Conservation (phyloP, 2,113 vertebrate genomes). For the Globicephala melas region DNA sequence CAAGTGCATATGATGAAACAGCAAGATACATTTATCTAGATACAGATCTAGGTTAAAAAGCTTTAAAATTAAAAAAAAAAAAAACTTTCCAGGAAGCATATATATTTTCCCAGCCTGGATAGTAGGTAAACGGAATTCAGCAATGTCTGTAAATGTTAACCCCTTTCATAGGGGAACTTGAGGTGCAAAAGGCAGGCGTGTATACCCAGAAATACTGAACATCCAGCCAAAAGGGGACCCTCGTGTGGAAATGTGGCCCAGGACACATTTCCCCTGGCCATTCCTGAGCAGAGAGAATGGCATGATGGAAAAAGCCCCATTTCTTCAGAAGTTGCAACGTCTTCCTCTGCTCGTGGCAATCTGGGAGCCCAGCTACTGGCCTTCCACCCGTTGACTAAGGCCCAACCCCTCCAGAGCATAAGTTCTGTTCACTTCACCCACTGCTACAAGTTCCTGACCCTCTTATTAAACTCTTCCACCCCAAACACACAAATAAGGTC, state of each 20-base stretch:
- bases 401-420: not conserved
- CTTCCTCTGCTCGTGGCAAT: not conserved
- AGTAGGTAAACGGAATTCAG: not conserved
- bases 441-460: not conserved
- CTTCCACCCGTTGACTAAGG: not conserved
- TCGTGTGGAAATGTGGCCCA: not conserved
- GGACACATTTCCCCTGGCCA: not conserved
- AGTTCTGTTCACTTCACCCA: not conserved
- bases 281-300: not conserved
- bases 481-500: not conserved
- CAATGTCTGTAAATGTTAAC: not conserved
- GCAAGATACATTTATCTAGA: not conserved
- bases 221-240: not conserved
- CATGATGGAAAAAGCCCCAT: accelerated
- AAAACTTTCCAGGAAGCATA: not conserved
- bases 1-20: not conserved
- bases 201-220: not conserved
- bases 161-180: not conserved
- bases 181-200: not conserved
- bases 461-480: not conserved
- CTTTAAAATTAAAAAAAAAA: not conserved
- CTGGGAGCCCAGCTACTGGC: not conserved
- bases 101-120: not conserved
- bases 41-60: not conserved
- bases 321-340: not conserved